Evolutionary conservation across 2,797 vertebrate genomes (phyloP).

Genomic region (Coracias cyanogaster): DNA sequence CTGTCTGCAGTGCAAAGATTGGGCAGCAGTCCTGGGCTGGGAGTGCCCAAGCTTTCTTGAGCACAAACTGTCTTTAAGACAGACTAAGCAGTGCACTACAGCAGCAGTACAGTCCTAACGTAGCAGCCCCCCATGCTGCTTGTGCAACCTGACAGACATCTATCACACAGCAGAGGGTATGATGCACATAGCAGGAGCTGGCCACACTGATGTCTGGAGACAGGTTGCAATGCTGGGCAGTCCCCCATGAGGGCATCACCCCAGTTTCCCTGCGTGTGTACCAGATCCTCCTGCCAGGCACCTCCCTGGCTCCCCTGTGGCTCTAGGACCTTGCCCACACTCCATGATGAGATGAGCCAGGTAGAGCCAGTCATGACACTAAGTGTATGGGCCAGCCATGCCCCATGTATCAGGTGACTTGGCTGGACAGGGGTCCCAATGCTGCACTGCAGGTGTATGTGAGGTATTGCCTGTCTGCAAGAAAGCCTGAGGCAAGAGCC

Average conservation of each 20-base stretch:
- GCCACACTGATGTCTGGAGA: background rate
- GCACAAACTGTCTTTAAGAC: background rate
- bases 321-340: background rate
- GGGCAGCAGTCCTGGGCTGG: background rate
- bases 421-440: rapidly evolving
- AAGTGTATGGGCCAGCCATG: background rate
- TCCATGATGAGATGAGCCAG: background rate
- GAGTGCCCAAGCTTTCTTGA: background rate
- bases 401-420: background rate
- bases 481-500: background rate
- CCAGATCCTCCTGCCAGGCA: background rate
- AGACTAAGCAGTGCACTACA: background rate
- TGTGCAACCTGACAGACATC: background rate
- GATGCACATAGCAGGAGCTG: background rate
- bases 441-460: too few species aligned
- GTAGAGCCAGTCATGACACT: background rate
- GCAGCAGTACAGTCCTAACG: background rate
- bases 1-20: background rate
- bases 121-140: background rate
- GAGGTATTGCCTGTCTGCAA: background rate
- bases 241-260: rapidly evolving
- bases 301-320: rapidly evolving
- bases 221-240: background rate
- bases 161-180: rapidly evolving
- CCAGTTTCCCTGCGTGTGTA: background rate